A percentile compares a stretch with the other conserved stretches of the same genome.
These are phyloP conservation scores for Cassiopea andromeda DNA, from an alignment of 30 jellyfish, hydroid and myxozoan species.

Conservation along the genomic window DNA sequence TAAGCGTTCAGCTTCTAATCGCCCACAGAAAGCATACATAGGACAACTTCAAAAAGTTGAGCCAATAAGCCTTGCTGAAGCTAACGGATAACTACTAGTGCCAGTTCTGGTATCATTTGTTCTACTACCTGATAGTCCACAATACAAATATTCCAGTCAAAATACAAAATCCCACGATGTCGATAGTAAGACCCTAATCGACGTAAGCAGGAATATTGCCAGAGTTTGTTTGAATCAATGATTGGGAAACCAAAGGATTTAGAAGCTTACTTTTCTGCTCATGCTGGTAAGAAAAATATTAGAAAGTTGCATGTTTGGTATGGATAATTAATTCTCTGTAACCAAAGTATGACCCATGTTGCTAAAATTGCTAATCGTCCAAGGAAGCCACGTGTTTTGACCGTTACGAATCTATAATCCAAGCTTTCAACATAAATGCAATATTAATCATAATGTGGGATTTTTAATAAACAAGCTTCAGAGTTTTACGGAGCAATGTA, in stretches of 20 bases:
- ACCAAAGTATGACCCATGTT: background rate
- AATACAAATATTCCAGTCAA: too few species aligned
- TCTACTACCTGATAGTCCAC: too few species aligned
- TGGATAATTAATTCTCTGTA: background rate
- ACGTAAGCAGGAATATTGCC: background rate
- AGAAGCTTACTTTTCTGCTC: background rate
- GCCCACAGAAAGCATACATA: too few species aligned
- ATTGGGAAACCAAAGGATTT: background rate
- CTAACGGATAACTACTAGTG: too few species aligned
- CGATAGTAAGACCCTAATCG: background rate
- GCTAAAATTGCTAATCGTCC: background rate
- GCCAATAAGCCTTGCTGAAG: too few species aligned
- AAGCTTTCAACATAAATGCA: background rate
- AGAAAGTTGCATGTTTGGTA: too few species aligned
- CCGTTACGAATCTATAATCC: too few species aligned
- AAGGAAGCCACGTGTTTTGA: background rate
- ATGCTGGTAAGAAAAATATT: too few species aligned
- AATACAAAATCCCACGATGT: background rate
- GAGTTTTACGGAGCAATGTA: too few species aligned
- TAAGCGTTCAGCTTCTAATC: too few species aligned
- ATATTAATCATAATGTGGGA: background rate
- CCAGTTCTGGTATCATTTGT: too few species aligned
- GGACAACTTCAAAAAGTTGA: too few species aligned
- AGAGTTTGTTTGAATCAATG: background rate
- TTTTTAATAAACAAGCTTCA: background rate